phyloP scores from a whole-genome alignment of 2,113 vertebrate genomes.

The Rhinogobius similis region DNA sequence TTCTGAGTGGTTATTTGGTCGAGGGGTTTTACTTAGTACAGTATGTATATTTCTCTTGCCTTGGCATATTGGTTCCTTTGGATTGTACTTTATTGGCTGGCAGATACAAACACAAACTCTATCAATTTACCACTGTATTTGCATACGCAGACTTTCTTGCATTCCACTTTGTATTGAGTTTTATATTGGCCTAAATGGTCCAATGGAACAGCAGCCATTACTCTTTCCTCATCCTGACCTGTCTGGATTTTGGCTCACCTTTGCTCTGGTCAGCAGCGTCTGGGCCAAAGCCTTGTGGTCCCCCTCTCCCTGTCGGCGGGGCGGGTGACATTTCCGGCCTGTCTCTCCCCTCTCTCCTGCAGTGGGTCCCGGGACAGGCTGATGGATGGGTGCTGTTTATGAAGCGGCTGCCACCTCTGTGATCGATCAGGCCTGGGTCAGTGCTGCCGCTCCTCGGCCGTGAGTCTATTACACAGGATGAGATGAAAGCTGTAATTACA shows the following conservation, averaged over 20 bases:
- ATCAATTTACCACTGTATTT: not conserved
- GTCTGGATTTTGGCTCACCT: constrained; percentile 46
- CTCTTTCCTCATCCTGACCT: constrained; percentile 32
- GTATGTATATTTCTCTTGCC: not conserved
- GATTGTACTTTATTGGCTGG: not conserved
- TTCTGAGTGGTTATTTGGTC: not conserved
- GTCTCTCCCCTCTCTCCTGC: constrained; percentile 43
- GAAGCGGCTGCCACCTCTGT: constrained; percentile 75
- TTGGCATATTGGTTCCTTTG: not conserved
- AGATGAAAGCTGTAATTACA: constrained; percentile 26
- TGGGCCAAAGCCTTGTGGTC: constrained; percentile 46
- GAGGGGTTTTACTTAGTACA: not conserved
- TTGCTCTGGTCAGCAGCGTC: constrained; percentile 64
- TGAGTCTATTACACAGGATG: constrained; percentile 44
- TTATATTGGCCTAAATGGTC: constrained; percentile 1
- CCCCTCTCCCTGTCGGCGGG: constrained; percentile 12
- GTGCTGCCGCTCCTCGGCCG: constrained; percentile 46
- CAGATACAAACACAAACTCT: not conserved
- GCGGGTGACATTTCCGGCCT: constrained; percentile 68
- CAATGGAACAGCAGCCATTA: constrained; percentile 18
- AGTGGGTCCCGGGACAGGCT: constrained; percentile 68
- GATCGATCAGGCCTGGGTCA: constrained; percentile 75
- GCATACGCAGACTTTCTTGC: not conserved
- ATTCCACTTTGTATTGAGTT: not conserved
- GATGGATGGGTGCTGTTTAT: constrained; percentile 79